Evolutionary conservation across 2,797 vertebrate genomes (phyloP).

Genomic region (Alosa sapidissima): DNA sequence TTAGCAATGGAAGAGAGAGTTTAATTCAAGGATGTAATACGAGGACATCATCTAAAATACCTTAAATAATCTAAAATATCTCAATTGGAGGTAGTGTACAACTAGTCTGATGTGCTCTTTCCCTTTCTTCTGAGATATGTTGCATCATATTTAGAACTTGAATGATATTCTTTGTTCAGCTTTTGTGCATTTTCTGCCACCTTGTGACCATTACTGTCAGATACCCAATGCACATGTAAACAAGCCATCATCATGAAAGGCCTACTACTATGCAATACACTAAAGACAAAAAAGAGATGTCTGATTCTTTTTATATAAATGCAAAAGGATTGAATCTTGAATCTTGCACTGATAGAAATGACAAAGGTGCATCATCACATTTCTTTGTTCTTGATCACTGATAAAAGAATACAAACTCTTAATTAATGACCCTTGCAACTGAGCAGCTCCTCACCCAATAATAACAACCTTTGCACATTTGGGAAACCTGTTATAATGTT

Average conservation of each 20-base stretch:
- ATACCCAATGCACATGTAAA: neutral
- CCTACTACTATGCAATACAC: neutral
- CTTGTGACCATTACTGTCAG: neutral
- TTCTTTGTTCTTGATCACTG: constrained; percentile 2
- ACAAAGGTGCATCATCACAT: neutral
- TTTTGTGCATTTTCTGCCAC: neutral
- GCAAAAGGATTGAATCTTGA: neutral
- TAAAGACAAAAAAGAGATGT: too few relatives aligned
- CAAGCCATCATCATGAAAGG: neutral
- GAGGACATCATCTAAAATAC: too few relatives aligned
- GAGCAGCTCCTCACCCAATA: neutral
- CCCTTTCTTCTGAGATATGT: too few relatives aligned
- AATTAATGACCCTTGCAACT: neutral
- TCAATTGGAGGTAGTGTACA: too few relatives aligned
- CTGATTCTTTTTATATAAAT: too few relatives aligned
- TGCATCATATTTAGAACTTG: neutral
- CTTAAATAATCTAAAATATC: too few relatives aligned
- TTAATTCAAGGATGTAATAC: too few relatives aligned
- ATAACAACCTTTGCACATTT: neutral
- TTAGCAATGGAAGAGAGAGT: neutral
- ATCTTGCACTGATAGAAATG: neutral
- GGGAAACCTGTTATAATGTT: neutral
- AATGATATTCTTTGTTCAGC: neutral
- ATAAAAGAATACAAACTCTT: neutral
- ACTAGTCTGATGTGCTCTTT: too few relatives aligned